Evolutionary conservation across 37 sponge, comb jelly and placozoan genomes (phyloP).

Genomic region (Halisarca cf. caerulea): DNA sequence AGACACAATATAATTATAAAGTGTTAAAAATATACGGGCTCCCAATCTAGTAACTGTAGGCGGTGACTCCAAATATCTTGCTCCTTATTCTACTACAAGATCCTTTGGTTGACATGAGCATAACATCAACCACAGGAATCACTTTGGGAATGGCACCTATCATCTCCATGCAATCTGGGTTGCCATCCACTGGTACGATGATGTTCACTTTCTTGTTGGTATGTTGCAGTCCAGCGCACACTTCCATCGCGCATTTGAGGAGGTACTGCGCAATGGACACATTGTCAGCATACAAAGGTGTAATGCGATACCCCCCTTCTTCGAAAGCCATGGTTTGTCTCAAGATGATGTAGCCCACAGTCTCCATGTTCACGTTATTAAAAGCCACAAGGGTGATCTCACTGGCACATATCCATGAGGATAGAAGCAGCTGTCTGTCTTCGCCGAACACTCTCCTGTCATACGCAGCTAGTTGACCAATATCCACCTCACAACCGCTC

Average conservation of each 20-base stretch:
- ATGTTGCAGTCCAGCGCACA: not conserved
- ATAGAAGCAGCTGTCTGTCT: not conserved
- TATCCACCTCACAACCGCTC: not conserved
- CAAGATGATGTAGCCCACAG: constrained; percentile 5
- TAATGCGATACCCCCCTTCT: not conserved
- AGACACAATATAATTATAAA: too few species aligned
- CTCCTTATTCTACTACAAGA: too few species aligned
- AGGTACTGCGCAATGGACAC: constrained; percentile 16
- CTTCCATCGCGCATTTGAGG: not conserved
- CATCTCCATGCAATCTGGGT: not conserved
- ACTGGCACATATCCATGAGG: not conserved
- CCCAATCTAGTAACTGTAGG: too few species aligned
- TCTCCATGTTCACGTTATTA: not conserved
- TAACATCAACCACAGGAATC: not conserved
- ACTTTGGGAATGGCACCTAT: not conserved
- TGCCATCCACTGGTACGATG: not conserved
- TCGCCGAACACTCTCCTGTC: not conserved
- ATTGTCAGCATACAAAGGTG: constrained; percentile 23
- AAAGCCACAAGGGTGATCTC: not conserved
- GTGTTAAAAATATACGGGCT: too few species aligned
- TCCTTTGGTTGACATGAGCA: not conserved
- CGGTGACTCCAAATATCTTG: too few species aligned
- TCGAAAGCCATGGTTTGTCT: not conserved
- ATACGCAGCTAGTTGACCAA: not conserved
- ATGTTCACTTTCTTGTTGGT: not conserved